Evolutionary conservation across 2,113 vertebrate species (phyloP).

Genomic region (Plotosus lineatus): DNA sequence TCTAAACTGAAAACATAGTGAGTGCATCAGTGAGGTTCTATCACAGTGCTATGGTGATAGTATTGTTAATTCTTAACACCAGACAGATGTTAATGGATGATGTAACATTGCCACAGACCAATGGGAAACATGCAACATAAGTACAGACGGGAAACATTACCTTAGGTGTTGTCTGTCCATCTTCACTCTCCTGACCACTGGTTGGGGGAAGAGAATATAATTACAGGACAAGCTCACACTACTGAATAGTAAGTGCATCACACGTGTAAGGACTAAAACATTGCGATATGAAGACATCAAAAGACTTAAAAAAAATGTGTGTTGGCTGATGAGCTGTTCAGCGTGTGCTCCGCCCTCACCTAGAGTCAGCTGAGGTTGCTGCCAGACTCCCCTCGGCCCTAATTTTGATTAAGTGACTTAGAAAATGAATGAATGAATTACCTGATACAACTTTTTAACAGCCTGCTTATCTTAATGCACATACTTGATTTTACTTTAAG

Average conservation of each 20-base stretch:
- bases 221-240: not conserved
- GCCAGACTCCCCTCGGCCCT: too few species aligned
- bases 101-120: not conserved
- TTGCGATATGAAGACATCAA: not conserved
- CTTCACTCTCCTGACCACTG: conserved; percentile 81
- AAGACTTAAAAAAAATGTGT: too few species aligned
- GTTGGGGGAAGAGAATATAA: conserved; percentile 8
- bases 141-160: conserved; percentile 61
- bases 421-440: too few species aligned
- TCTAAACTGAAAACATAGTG: not conserved
- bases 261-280: not conserved
- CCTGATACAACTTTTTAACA: too few species aligned
- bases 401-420: too few species aligned
- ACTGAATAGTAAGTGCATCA: not conserved
- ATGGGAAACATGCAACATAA: not conserved
- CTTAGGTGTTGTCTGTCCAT: conserved; percentile 74
- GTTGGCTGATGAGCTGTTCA: too few species aligned
- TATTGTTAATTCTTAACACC: not conserved
- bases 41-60: not conserved
- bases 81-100: not conserved
- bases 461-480: too few species aligned
- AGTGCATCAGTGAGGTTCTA: not conserved
- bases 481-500: too few species aligned
- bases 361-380: too few species aligned
- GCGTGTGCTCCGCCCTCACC: too few species aligned